Conservation (phyloP, 2,113 vertebrate species). For the Aplodontia rufa region DNA sequence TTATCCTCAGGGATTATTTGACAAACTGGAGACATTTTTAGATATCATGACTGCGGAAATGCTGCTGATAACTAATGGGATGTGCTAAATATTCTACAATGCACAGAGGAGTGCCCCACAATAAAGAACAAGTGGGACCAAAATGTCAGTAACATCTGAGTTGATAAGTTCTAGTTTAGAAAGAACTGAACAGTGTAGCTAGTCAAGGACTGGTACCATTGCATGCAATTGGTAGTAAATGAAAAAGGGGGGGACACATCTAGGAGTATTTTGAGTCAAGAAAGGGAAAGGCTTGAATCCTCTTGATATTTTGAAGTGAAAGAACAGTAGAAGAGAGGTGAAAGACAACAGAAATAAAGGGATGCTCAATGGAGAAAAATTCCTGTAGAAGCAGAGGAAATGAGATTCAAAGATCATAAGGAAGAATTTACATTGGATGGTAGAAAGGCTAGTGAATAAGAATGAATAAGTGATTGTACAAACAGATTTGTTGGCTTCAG, state of each 20-base stretch:
- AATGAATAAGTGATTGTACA: background rate
- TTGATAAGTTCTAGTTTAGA: background rate
- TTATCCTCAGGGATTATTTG: background rate
- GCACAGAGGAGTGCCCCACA: background rate
- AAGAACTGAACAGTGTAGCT: background rate
- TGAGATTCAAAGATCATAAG: background rate
- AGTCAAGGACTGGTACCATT: background rate
- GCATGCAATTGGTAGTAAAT: background rate
- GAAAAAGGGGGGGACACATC: background rate
- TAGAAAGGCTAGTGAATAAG: background rate
- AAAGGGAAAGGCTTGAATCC: background rate
- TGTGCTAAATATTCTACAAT: background rate
- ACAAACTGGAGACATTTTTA: background rate
- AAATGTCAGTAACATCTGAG: background rate
- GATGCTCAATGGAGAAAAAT: background rate
- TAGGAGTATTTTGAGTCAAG: background rate
- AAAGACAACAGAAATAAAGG: background rate
- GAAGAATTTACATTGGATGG: background rate
- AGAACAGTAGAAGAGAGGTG: background rate
- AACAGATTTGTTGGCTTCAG: background rate
- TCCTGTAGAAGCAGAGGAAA: background rate
- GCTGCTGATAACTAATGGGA: background rate
- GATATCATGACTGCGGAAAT: background rate
- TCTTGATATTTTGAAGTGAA: background rate
- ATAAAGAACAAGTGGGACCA: background rate